Evolutionary conservation across 2,888 invertebrate species (phyloP).

Genomic region (Timandra comae): DNA sequence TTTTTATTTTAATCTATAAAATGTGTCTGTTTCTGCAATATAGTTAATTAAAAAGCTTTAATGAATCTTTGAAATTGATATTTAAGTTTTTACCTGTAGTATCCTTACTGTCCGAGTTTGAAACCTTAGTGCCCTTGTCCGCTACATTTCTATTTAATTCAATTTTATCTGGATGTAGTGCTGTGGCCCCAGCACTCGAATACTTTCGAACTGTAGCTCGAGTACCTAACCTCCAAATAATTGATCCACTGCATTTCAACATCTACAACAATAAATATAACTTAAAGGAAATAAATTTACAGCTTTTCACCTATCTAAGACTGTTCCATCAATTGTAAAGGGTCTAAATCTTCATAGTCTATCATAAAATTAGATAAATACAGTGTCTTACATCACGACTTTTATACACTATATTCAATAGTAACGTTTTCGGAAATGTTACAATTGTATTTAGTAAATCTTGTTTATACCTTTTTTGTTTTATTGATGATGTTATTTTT

Average conservation of each 20-base stretch:
- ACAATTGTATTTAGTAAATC: no score
- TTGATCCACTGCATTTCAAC: constrained; percentile 67
- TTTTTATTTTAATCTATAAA: no score
- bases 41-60: no score
- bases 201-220: constrained; percentile 52
- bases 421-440: no score
- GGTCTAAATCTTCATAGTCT: constrained; percentile 1
- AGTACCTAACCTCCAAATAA: constrained; percentile 73
- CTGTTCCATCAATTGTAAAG: no score
- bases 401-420: not conserved
- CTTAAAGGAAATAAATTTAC: no score
- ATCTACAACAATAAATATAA: constrained; percentile 54
- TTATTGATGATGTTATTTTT: no score
- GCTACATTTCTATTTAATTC: constrained; percentile 36
- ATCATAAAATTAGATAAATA: constrained; percentile 20
- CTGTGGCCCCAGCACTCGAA: constrained; percentile 85
- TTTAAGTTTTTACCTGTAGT: constrained; percentile 44
- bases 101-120: constrained; percentile 26
- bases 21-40: not conserved
- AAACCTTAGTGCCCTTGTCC: constrained; percentile 28
- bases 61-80: no score
- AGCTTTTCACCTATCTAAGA: no score
- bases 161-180: constrained; percentile 81
- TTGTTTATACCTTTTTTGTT: no score
- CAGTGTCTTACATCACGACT: constrained; percentile 61